Evolutionary conservation across 1,140 invertebrate genomes (phyloP).

Genomic region (Phenacoccus solenopsis): DNA sequence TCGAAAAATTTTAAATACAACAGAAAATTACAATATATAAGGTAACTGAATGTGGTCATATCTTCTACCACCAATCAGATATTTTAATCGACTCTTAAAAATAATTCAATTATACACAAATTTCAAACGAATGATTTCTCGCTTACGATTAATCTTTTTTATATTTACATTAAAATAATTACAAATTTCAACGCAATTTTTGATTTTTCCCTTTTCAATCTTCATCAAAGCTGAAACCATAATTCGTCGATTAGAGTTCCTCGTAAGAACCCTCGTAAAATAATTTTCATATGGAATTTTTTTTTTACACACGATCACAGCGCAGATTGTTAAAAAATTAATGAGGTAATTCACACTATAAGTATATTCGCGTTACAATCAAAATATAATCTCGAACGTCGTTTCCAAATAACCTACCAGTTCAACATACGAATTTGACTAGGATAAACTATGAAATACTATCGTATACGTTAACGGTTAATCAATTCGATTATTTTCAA

Average conservation of each 20-base stretch:
- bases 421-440: neutral
- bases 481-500: too few species aligned
- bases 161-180: neutral
- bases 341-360: constrained; percentile 2
- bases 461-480: neutral
- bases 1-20: neutral
- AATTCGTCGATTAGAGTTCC: too few species aligned
- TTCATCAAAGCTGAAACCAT: too few species aligned
- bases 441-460: neutral
- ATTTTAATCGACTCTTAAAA: neutral
- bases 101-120: neutral
- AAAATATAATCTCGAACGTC: too few species aligned
- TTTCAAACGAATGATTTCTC: neutral
- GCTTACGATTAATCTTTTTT: neutral
- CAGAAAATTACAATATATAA: neutral
- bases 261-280: too few species aligned
- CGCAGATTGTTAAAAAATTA: neutral
- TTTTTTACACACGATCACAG: neutral
- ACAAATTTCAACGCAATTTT: too few species aligned
- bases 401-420: neutral
- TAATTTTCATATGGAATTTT: too few species aligned
- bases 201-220: too few species aligned
- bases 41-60: neutral
- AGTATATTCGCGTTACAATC: neutral
- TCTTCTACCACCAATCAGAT: neutral